Evolutionary conservation across 2,888 invertebrate genomes (phyloP).

Genomic region (Oxytorus armatus): DNA sequence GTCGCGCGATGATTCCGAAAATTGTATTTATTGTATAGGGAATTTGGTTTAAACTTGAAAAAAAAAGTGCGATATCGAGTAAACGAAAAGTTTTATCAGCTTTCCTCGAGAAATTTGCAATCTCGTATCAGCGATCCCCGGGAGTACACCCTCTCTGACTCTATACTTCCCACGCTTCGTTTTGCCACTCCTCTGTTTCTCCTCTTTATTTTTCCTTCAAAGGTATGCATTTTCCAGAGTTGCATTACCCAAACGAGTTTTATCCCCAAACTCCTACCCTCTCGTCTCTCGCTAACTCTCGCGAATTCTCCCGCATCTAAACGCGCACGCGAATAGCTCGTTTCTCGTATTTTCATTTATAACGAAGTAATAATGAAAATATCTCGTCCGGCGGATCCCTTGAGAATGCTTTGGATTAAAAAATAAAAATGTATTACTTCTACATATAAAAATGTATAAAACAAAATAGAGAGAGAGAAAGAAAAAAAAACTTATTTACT

Average conservation of each 20-base stretch:
- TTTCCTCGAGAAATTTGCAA: conserved; percentile 16
- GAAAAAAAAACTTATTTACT: not conserved
- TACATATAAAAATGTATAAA: not conserved
- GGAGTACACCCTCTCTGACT: too few relatives aligned
- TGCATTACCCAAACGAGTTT: conserved; percentile 47
- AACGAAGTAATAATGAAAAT: conserved; percentile 23
- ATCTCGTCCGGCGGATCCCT: not conserved
- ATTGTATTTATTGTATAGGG: too few relatives aligned
- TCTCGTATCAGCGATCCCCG: conserved; percentile 1
- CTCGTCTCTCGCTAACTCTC: not conserved
- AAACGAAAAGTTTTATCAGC: conserved; percentile 1
- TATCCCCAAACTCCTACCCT: conserved; percentile 9
- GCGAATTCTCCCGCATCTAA: not conserved
- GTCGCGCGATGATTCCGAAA: too few relatives aligned
- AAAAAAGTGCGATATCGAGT: not conserved
- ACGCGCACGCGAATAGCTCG: conserved; percentile 7
- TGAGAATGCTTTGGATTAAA: conserved; percentile 20
- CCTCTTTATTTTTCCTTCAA: not conserved
- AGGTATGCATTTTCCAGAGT: conserved; percentile 25
- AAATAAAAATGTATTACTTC: conserved; percentile 1
- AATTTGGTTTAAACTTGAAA: too few relatives aligned
- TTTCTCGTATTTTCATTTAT: conserved; percentile 19
- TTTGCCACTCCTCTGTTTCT: not conserved
- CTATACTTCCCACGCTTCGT: not conserved
- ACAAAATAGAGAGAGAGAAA: not conserved